These are phyloP conservation scores for Tenualosa ilisha DNA, from an alignment of 2,797 vertebrate genomes.

Conservation along the genomic window DNA sequence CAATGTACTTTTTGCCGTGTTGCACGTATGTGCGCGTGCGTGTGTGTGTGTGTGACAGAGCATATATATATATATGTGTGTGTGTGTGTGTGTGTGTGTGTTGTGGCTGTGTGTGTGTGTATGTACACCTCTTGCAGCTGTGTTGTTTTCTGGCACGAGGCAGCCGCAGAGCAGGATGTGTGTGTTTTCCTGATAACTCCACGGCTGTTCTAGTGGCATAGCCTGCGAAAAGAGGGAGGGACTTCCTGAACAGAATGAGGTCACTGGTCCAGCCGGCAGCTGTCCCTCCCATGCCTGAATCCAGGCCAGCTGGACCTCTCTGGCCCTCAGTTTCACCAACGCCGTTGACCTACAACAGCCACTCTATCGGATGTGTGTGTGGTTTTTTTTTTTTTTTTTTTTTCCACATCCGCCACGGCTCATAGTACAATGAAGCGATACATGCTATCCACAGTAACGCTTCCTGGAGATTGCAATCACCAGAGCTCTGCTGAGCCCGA, in stretches of 20 bases:
- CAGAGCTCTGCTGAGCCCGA: neutral
- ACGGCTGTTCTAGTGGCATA: slow-evolving; percentile 29
- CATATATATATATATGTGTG: neutral
- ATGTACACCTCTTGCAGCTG: slow-evolving; percentile 45
- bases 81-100: slow-evolving; percentile 14
- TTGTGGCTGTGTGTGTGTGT: neutral
- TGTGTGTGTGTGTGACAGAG: neutral
- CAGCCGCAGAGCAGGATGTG: slow-evolving; percentile 53
- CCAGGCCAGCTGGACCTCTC: slow-evolving; percentile 12
- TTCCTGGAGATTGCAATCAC: slow-evolving; percentile 2
- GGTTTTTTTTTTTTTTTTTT: neutral
- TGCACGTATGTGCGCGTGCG: neutral
- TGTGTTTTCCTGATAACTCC: slow-evolving; percentile 59
- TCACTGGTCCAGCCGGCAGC: slow-evolving; percentile 38
- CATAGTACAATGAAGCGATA: slow-evolving; percentile 7
- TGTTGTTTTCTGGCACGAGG: slow-evolving; percentile 22
- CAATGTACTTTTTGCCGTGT: neutral
- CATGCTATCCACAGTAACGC: neutral
- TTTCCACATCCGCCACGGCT: neutral
- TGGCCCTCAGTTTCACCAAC: neutral
- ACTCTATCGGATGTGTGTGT: neutral
- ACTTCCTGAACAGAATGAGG: slow-evolving; percentile 55
- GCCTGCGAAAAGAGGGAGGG: slow-evolving; percentile 37
- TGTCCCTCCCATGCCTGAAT: slow-evolving; percentile 5
- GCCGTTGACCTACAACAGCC: slow-evolving; percentile 16